A percentile compares a stretch with the other conserved stretches of the same genome.
phyloP scores from a whole-genome alignment of 2,888 invertebrate genomes.

The Drosophila phalerata region DNA sequence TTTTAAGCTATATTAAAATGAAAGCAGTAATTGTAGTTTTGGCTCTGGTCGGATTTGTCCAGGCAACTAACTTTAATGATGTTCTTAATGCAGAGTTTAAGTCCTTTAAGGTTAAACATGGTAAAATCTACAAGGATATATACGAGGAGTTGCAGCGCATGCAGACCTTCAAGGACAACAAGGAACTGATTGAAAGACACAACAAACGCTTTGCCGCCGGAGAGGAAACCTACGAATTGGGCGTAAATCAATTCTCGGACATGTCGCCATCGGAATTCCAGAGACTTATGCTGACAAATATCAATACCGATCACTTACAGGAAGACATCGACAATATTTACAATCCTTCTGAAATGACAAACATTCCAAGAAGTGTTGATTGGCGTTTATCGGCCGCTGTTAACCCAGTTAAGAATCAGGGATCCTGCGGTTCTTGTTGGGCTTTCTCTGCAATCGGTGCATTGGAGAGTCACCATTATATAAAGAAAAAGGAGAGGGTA shows the following conservation, averaged over 20 bases:
- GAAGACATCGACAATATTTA: conserved; percentile 5
- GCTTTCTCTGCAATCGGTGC: conserved; percentile 18
- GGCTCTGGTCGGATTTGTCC: conserved; percentile 1
- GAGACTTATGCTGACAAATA: not conserved
- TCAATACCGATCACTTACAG: not conserved
- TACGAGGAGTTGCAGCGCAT: conserved; percentile 2
- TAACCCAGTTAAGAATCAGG: conserved; percentile 13
- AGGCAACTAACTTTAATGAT: not conserved
- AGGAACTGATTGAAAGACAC: conserved; percentile 86
- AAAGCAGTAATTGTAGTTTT: conserved; percentile 2
- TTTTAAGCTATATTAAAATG: not conserved
- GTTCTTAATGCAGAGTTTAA: not conserved
- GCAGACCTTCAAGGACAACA: conserved; percentile 9
- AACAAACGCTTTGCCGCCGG: conserved; percentile 91
- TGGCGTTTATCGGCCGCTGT: conserved; percentile 38
- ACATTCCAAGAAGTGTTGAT: conserved; percentile 4
- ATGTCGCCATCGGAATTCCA: conserved; percentile 93
- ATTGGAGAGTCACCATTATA: conserved; percentile 22
- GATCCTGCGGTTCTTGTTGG: conserved; percentile 16
- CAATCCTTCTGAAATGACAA: not conserved
- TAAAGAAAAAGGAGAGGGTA: not conserved
- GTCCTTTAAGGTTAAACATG: conserved; percentile 1
- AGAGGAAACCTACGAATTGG: conserved; percentile 88
- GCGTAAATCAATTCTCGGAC: conserved; percentile 93
- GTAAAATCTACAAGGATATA: conserved; percentile 1